Evolutionary conservation across 92 coral and sea anemone genomes (phyloP), one percentile per base, ranked within the genome.

Genomic region (Heteractis magnifica): DNA sequence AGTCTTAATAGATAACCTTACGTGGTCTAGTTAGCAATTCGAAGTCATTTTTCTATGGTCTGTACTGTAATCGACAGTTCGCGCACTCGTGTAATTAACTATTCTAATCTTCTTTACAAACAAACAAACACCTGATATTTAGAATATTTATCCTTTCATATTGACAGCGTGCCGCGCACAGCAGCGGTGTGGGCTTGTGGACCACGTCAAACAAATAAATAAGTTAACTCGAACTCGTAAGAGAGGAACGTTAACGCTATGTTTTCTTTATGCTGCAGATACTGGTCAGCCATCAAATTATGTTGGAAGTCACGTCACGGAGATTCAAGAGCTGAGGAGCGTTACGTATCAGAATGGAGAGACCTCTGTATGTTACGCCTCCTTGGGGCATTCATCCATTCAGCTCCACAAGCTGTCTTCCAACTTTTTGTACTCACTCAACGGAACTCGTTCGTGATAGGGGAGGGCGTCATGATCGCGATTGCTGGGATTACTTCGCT

Each of bases 401-500:
- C 98, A 8, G 99, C 98, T 0, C 99, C 99, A 4, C 99, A 96
- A 80, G 81, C 93, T 12, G 97, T 96, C 2, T 90, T 96, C n/a
- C 99, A 96, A 81, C 90, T 96, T 18, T 94, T 88, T 65, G 89
- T 96, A 15, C 85, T 94, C 52, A 82, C 92, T 12, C 88, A 88
- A 15, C 89, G 92, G 20, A 82, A 87, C 68, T 83, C 84, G 41
- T 85, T 92, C 71, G 90, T 89, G 15, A 49, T 75, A 44, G 90
- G 90, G 50, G 80, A 81, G 86, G 95, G 91, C 75, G 77, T 87
- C 78, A 80, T 92, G 21, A 89, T 91, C 50, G 93, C 88, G 13
- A 75, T 88, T 44, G 83, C 99, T 4, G 99, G 98, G 1, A 92
- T 87, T 20, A 86, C 90, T 48, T 96, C 99, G 2, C 79, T 94